Evolutionary conservation across 2,888 invertebrate genomes (phyloP), one percentile per base, ranked within the genome.

Genomic region (Epistrophe eligans): DNA sequence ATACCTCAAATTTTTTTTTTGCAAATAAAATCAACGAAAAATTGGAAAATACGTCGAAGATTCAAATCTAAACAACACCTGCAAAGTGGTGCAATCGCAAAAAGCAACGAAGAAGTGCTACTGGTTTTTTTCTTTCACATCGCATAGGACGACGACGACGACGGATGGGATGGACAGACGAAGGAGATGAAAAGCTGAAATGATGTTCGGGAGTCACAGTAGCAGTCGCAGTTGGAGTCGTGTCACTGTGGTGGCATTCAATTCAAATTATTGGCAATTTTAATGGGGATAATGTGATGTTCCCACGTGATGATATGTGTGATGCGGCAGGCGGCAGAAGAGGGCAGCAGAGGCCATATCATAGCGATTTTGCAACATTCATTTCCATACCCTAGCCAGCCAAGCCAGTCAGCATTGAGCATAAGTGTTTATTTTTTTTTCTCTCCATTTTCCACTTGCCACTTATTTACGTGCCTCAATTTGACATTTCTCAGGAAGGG

Each of bases 231-330:
- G 52, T 70, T n/a, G n/a, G 40, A 73, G 76, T 87, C 87, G 87
- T 87, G 87, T 87, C 87, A 87, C 52, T 73, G 71, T 40, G 66
- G 60, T 87, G 82, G 79, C 87, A 87, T 87, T 87, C 87, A 87
- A 87, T 87, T 87, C 87, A 87, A 87, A 82, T 87, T 82, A 82
- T 87, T 87, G 87, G 82, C 87, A 82, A 87, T 83, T 87, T 87
- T 87, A 87, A 83, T 87, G 87, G 82, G 87, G 76, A n/a, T 15
- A 76, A 57, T 79, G 76, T 74, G 79, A 87, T 79, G 85, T 87
- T 87, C 85, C 85, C 85, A 87, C 85, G 74, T 87, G 77, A 79
- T 82, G 70, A 52, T 64, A 32, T 64, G 64, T 17, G 24, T 64
- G 64, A 1, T 48, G 35, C 70, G 72, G 57, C 40, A 50, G 66